Evolutionary conservation across 1,140 invertebrate genomes (phyloP).

Genomic region (Diorhabda carinulata): DNA sequence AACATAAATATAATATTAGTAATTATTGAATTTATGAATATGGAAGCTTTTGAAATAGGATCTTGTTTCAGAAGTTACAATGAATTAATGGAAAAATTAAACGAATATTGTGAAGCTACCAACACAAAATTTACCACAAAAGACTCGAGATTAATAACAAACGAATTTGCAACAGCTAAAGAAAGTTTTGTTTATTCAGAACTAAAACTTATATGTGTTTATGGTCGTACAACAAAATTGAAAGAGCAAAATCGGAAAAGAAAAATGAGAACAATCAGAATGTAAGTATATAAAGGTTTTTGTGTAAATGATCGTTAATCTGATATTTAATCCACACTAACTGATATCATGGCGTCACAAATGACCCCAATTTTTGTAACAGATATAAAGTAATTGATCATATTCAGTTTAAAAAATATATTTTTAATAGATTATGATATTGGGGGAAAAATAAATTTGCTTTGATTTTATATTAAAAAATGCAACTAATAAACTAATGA

Average conservation of each 20-base stretch:
- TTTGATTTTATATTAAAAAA: too few relatives aligned
- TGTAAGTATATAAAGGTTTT: neutral
- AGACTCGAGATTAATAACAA: slow-evolving; percentile 17
- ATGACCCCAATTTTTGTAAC: too few relatives aligned
- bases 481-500: too few relatives aligned
- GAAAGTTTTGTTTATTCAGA: slow-evolving; percentile 22
- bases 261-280: slow-evolving; percentile 18
- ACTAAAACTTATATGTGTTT: slow-evolving; percentile 13
- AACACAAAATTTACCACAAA: slow-evolving; percentile 17
- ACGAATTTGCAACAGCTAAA: slow-evolving; percentile 15
- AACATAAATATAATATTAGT: too few relatives aligned
- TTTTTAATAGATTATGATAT: too few relatives aligned
- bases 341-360: too few relatives aligned
- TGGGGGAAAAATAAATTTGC: too few relatives aligned
- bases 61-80: slow-evolving; percentile 19
- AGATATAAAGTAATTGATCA: too few relatives aligned
- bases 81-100: slow-evolving; percentile 16
- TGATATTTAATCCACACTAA: too few relatives aligned
- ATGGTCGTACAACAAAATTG: slow-evolving; percentile 9
- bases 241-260: slow-evolving; percentile 3
- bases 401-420: too few relatives aligned
- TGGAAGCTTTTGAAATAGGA: slow-evolving; percentile 20
- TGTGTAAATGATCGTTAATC: too few relatives aligned
- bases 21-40: neutral
- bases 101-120: slow-evolving; percentile 9